These are phyloP conservation scores for Plagodis pulveraria DNA, from an alignment of 2,888 invertebrate species.

Conservation along the genomic window DNA sequence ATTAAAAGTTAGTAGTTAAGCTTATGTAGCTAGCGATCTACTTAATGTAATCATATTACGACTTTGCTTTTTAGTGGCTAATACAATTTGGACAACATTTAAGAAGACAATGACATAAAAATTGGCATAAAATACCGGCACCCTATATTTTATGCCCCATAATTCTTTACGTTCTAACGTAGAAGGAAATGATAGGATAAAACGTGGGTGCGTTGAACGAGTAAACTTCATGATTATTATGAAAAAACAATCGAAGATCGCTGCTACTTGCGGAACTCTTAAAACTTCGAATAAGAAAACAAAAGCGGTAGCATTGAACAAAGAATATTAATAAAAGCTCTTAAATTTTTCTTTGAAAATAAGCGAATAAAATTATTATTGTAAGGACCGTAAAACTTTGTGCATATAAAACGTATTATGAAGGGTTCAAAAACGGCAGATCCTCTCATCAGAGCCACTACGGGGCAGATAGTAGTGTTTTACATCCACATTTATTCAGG, in stretches of 20 bases:
- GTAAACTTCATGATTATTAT: constrained; percentile 27
- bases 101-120: constrained; percentile 80
- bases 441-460: too few species aligned
- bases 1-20: too few species aligned
- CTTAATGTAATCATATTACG: constrained; percentile 56
- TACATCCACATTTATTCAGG: too few species aligned
- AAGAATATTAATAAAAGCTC: background rate
- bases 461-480: too few species aligned
- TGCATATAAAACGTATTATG: too few species aligned
- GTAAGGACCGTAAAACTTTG: too few species aligned
- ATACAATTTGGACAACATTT: constrained; percentile 79
- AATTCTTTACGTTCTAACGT: constrained; percentile 61
- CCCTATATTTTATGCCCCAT: constrained; percentile 72
- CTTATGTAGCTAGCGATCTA: constrained; percentile 32
- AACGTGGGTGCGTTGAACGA: constrained; percentile 45
- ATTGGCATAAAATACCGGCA: constrained; percentile 78
- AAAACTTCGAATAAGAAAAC: too few species aligned
- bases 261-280: too few species aligned
- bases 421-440: too few species aligned
- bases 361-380: too few species aligned
- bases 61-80: constrained; percentile 62
- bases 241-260: constrained; percentile 8
- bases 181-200: too few species aligned
- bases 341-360: background rate
- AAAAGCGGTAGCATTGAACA: background rate